Evolutionary conservation across 2,113 vertebrate genomes (phyloP).

Genomic region (Lota lota): DNA sequence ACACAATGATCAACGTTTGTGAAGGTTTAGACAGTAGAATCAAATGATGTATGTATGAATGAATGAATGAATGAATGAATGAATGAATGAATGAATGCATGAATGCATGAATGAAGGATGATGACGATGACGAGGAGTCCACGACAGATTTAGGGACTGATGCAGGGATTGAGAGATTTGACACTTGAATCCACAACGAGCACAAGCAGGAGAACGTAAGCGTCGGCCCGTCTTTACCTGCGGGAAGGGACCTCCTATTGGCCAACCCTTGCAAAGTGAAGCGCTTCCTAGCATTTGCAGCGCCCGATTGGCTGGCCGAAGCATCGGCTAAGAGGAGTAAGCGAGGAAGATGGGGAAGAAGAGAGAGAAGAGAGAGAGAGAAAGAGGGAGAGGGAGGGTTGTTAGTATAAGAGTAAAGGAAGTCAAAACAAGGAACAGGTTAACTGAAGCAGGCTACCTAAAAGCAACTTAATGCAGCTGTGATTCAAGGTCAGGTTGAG

Average conservation of each 20-base stretch:
- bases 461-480: too few relatives aligned
- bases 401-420: slow-evolving; percentile 1
- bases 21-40: too few relatives aligned
- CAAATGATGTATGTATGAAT: too few relatives aligned
- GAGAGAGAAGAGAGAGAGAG: slow-evolving; percentile 10
- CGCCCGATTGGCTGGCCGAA: slow-evolving; percentile 78
- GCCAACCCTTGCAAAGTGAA: slow-evolving; percentile 89
- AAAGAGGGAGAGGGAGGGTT: slow-evolving; percentile 13
- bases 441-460: neutral
- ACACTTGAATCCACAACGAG: too few relatives aligned
- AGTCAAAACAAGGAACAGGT: neutral
- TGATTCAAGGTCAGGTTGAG: too few relatives aligned
- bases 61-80: too few relatives aligned
- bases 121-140: neutral
- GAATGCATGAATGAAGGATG: neutral
- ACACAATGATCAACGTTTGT: too few relatives aligned
- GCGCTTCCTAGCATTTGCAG: slow-evolving; percentile 84
- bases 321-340: slow-evolving; percentile 79
- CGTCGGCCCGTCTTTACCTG: slow-evolving; percentile 75
- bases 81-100: too few relatives aligned
- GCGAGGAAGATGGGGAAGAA: slow-evolving; percentile 48
- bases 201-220: neutral
- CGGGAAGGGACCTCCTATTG: slow-evolving; percentile 83
- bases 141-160: neutral
- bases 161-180: too few relatives aligned